phyloP scores from a whole-genome alignment of 2,797 vertebrate genomes.

The Alfaro cultratus region DNA sequence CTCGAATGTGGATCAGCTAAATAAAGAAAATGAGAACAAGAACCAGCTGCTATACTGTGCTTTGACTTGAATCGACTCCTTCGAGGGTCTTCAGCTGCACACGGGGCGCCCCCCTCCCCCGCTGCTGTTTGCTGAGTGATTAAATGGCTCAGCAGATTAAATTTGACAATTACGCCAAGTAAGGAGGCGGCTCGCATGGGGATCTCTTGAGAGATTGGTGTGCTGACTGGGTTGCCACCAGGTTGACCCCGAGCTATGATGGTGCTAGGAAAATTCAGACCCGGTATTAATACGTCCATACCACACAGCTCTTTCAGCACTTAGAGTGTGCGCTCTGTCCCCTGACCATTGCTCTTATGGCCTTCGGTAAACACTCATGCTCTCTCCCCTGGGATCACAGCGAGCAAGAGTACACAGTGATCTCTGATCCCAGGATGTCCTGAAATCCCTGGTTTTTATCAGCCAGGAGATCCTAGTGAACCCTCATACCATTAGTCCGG shows the following conservation, averaged over 20 bases:
- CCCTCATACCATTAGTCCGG: background rate
- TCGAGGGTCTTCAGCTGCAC: conserved; percentile 69
- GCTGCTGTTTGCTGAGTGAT: conserved; percentile 64
- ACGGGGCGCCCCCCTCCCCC: conserved; percentile 51
- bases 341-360: conserved; percentile 9
- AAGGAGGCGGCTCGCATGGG: conserved; percentile 32
- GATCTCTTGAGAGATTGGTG: conserved; percentile 71
- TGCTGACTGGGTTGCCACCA: conserved; percentile 54
- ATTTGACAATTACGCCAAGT: conserved; percentile 64
- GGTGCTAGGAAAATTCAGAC: conserved; percentile 44
- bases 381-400: conserved; percentile 51
- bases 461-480: conserved; percentile 44
- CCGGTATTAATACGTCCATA: conserved; percentile 38
- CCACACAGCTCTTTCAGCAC: conserved; percentile 61
- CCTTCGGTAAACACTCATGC: conserved; percentile 57
- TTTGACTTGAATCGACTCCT: conserved; percentile 28
- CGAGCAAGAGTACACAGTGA: conserved; percentile 47
- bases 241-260: conserved; percentile 59
- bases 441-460: conserved; percentile 16
- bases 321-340: conserved; percentile 44
- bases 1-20: conserved; percentile 10
- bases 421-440: conserved; percentile 49
- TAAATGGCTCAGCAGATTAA: conserved; percentile 61
- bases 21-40: conserved; percentile 29
- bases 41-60: conserved; percentile 60